phyloP scores from a whole-genome alignment of 2,888 invertebrate genomes.

The Synergus japonicus region DNA sequence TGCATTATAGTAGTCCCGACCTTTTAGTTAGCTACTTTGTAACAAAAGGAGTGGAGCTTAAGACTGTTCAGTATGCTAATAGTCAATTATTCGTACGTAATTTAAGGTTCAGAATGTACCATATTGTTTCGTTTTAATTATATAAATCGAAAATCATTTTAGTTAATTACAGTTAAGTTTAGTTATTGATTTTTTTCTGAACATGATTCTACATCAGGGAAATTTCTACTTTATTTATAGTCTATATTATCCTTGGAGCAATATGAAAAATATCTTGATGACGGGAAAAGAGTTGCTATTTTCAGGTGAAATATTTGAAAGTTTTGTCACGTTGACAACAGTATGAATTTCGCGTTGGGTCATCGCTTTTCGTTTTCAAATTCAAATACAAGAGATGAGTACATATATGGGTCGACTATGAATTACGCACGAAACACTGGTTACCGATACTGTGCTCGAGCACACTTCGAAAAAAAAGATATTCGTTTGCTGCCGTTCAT shows the following conservation, averaged over 20 bases:
- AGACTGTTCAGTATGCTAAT: not conserved
- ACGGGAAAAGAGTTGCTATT: not conserved
- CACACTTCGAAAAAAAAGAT: conserved; percentile 21
- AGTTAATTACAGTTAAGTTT: no score
- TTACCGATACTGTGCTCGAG: conserved; percentile 30
- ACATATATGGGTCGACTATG: not conserved
- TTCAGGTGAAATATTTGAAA: not conserved
- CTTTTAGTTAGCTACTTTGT: conserved; percentile 10
- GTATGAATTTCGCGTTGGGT: conserved; percentile 17
- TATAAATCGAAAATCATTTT: not conserved
- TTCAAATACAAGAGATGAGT: conserved; percentile 27
- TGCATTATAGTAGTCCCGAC: not conserved
- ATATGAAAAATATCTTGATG: not conserved
- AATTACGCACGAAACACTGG: conserved; percentile 5
- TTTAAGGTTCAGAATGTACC: not conserved
- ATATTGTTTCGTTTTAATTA: not conserved
- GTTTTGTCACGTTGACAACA: conserved; percentile 1
- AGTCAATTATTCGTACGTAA: not conserved
- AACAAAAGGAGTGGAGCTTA: not conserved
- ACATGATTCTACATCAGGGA: no score
- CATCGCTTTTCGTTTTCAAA: conserved; percentile 14
- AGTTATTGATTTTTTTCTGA: no score
- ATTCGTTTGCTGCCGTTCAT: conserved; percentile 22
- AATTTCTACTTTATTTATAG: no score
- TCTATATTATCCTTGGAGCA: no score